Evolutionary conservation across 2,888 invertebrate genomes (phyloP).

Genomic region (Sminthurinus aureus): DNA sequence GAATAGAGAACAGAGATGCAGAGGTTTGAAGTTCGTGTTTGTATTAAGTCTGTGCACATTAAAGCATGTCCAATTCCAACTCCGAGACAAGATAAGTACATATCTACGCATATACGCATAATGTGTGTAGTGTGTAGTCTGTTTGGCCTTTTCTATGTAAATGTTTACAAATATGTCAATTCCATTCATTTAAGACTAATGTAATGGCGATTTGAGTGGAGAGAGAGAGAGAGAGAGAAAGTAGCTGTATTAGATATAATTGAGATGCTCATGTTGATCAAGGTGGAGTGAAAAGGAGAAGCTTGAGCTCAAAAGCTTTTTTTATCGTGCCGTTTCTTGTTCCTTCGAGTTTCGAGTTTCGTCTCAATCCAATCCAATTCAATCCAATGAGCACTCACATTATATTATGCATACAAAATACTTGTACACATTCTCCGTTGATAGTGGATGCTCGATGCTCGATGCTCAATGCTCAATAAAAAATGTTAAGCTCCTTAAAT

Average conservation of each 20-base stretch:
- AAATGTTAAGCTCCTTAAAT: conserved; percentile 17
- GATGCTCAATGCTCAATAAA: not conserved
- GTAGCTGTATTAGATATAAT: conserved; percentile 5
- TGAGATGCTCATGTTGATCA: conserved; percentile 19
- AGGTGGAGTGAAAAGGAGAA: not conserved
- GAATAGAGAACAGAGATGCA: too few species aligned
- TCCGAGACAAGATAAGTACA: too few species aligned
- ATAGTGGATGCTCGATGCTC: too few species aligned
- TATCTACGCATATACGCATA: too few species aligned
- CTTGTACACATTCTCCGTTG: too few species aligned
- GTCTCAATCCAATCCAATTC: too few species aligned
- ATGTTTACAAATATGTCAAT: conserved; percentile 38
- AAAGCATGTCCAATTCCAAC: too few species aligned
- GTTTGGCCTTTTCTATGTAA: not conserved
- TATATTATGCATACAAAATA: too few species aligned
- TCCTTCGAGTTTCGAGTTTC: too few species aligned
- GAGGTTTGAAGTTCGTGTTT: too few species aligned
- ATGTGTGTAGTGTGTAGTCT: not conserved
- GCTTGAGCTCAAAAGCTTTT: not conserved
- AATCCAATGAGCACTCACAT: too few species aligned
- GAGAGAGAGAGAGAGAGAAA: not conserved
- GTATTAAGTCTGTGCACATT: too few species aligned
- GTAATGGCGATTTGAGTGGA: not conserved
- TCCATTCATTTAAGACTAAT: not conserved
- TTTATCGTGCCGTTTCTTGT: not conserved